A percentile compares a stretch with the other conserved stretches of the same genome.
These are phyloP conservation scores for Colius striatus DNA, from an alignment of 2,113 vertebrate genomes.

Conservation along the genomic window DNA sequence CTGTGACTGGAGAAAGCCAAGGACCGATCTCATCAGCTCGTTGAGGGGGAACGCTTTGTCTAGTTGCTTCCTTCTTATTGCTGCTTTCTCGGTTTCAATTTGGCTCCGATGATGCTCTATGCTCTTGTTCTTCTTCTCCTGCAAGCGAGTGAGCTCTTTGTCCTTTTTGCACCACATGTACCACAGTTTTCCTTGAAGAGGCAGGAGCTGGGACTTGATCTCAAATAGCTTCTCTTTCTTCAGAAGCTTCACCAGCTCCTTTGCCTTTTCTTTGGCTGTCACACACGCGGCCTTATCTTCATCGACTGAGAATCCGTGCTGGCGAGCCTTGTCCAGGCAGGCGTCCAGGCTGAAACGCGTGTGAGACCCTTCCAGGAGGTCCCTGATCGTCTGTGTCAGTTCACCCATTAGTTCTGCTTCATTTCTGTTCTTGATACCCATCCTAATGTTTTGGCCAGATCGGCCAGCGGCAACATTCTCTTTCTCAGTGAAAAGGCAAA, in stretches of 20 bases:
- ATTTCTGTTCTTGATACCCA: conserved; percentile 69
- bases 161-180: conserved; percentile 69
- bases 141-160: conserved; percentile 70
- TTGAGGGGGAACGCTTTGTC: conserved; percentile 22
- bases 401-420: conserved; percentile 59
- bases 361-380: conserved; percentile 20
- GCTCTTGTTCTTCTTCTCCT: conserved; percentile 61
- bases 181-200: conserved; percentile 73
- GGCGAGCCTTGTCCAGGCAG: conserved; percentile 12
- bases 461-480: not conserved
- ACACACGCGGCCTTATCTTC: conserved; percentile 36
- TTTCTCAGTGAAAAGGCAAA: conserved; percentile 67
- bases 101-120: conserved; percentile 62
- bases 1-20: conserved; percentile 38
- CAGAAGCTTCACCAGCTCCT: conserved; percentile 26
- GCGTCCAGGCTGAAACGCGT: conserved; percentile 8
- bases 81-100: conserved; percentile 64
- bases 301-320: conserved; percentile 61
- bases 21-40: conserved; percentile 26
- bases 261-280: conserved; percentile 48
- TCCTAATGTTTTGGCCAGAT: not conserved
- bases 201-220: conserved; percentile 71
- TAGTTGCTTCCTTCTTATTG: conserved; percentile 28
- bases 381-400: conserved; percentile 41
- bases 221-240: conserved; percentile 25